phyloP scores from a whole-genome alignment of 53 echinoderm and acorn worm genomes.

The Hippasteria phrygiana region DNA sequence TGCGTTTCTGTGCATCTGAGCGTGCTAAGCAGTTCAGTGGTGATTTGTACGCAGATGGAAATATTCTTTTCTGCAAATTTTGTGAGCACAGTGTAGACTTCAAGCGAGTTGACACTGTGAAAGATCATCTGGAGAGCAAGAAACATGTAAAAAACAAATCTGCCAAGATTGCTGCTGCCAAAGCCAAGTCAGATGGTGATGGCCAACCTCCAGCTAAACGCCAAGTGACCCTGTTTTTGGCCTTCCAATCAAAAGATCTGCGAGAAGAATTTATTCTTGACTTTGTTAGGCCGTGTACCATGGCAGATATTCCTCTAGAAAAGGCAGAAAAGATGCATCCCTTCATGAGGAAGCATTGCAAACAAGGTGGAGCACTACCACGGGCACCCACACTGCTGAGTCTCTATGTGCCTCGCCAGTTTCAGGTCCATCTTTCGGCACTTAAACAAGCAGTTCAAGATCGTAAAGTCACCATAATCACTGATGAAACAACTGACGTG shows the following conservation, averaged over 20 bases:
- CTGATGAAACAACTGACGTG: constrained; percentile 78
- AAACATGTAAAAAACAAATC: constrained; percentile 67
- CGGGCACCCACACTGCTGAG: constrained; percentile 57
- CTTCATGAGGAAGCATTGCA: constrained; percentile 70
- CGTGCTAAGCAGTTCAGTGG: constrained; percentile 60
- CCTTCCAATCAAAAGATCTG: constrained; percentile 44
- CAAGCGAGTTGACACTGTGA: constrained; percentile 64
- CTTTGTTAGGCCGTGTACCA: constrained; percentile 62
- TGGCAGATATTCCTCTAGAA: constrained; percentile 68
- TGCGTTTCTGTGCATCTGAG: constrained; percentile 26
- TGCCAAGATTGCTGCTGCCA: constrained; percentile 1
- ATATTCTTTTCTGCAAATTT: constrained; percentile 65
- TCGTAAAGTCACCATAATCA: constrained; percentile 54
- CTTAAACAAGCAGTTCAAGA: constrained; percentile 44
- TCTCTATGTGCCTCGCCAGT: constrained; percentile 68
- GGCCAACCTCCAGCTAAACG: constrained; percentile 34
- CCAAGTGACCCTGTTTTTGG: constrained; percentile 47
- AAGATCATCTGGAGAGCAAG: constrained; percentile 71
- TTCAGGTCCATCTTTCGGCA: constrained; percentile 58
- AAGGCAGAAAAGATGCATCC: constrained; percentile 72
- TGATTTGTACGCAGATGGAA: constrained; percentile 65
- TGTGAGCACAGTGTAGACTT: constrained; percentile 71
- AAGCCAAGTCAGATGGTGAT: background rate
- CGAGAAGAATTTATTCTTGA: constrained; percentile 70
- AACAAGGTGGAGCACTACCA: constrained; percentile 71